Percentiles rank a stretch among this genome's conserved stretches.
These are phyloP conservation scores for Illadopsis cleaveri DNA, from an alignment of 2,113 vertebrate genomes.

Conservation along the genomic window DNA sequence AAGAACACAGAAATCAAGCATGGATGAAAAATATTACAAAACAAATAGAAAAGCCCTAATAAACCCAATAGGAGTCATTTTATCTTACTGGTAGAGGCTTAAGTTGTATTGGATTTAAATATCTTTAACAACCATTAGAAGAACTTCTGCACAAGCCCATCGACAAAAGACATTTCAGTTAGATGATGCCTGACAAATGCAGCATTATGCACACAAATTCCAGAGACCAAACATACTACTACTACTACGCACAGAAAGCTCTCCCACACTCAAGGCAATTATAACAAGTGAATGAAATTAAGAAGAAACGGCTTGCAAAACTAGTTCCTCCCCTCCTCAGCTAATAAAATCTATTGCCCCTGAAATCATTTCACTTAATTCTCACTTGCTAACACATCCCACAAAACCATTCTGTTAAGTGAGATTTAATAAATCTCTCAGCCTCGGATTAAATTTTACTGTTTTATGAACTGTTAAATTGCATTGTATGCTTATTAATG, in stretches of 20 bases:
- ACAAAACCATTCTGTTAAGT: slow-evolving; percentile 72
- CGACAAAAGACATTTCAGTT: neutral
- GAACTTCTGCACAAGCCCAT: neutral
- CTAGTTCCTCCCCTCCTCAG: slow-evolving; percentile 69
- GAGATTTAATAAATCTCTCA: slow-evolving; percentile 86
- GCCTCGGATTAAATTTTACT: slow-evolving; percentile 84
- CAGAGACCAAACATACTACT: neutral
- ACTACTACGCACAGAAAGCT: slow-evolving; percentile 71
- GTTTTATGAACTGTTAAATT: slow-evolving; percentile 91
- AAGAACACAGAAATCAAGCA: neutral
- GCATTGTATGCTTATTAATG: slow-evolving; percentile 77
- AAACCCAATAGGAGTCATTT: neutral
- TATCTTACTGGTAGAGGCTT: neutral
- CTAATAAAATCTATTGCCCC: slow-evolving; percentile 85
- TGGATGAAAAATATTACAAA: neutral
- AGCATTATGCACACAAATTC: neutral
- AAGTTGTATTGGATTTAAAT: neutral
- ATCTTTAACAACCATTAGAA: neutral
- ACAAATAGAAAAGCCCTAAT: neutral
- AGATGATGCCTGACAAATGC: slow-evolving; percentile 32
- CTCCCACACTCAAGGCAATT: slow-evolving; percentile 81
- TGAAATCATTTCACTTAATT: slow-evolving; percentile 82
- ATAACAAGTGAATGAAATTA: slow-evolving; percentile 86
- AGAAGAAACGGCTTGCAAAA: slow-evolving; percentile 82
- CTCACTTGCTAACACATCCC: slow-evolving; percentile 70